Percentiles rank a stretch among this genome's conserved stretches.
Conservation (phyloP, 2,113 vertebrate species). For the Mesembrinibis cayennensis region DNA sequence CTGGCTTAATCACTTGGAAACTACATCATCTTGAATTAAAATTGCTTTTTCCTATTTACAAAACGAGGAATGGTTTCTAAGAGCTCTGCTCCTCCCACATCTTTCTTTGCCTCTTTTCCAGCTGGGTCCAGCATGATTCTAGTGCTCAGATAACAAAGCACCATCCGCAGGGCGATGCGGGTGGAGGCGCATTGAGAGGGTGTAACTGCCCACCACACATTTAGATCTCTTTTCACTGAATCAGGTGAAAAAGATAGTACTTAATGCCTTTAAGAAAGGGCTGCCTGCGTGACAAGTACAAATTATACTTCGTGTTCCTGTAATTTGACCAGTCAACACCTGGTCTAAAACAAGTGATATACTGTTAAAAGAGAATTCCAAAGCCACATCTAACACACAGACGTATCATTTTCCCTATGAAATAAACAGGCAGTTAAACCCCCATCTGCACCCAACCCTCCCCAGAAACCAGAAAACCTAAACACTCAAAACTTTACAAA, state of each 20-base stretch:
- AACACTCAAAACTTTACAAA: slow-evolving; percentile 4
- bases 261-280: slow-evolving; percentile 34
- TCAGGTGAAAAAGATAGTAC: slow-evolving; percentile 43
- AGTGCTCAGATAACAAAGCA: slow-evolving; percentile 30
- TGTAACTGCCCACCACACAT: neutral
- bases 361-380: slow-evolving; percentile 51
- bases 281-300: slow-evolving; percentile 51
- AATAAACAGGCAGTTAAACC: slow-evolving; percentile 57
- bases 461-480: slow-evolving; percentile 16
- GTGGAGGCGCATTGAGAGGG: neutral
- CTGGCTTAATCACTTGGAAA: slow-evolving; percentile 41
- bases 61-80: slow-evolving; percentile 26
- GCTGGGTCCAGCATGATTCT: slow-evolving; percentile 23
- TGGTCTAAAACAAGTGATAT: slow-evolving; percentile 54
- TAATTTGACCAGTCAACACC: slow-evolving; percentile 59
- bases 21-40: slow-evolving; percentile 24
- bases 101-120: slow-evolving; percentile 33
- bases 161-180: neutral
- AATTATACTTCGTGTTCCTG: slow-evolving; percentile 53
- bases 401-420: slow-evolving; percentile 8
- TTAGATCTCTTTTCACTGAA: slow-evolving; percentile 40
- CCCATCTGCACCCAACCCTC: neutral
- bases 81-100: neutral
- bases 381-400: slow-evolving; percentile 38
- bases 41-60: slow-evolving; percentile 41